phyloP scores from a whole-genome alignment of 2,113 vertebrate species.

The Callionymus lyra region DNA sequence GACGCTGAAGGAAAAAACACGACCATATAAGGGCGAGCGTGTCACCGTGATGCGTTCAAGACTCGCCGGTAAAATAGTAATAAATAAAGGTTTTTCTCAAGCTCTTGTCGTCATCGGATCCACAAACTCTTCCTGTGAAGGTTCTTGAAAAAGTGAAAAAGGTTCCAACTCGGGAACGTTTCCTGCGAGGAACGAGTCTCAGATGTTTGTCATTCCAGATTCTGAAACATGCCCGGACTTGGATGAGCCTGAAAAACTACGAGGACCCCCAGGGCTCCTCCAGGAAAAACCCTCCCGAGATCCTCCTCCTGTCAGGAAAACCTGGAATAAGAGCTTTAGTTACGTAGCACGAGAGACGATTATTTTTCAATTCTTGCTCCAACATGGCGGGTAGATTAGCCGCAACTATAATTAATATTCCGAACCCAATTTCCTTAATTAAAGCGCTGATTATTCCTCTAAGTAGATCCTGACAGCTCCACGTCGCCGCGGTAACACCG shows the following conservation, averaged over 20 bases:
- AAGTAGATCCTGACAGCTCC: slow-evolving; percentile 53
- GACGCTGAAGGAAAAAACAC: no score
- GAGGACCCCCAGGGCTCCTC: slow-evolving; percentile 9
- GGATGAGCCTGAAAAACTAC: slow-evolving; percentile 25
- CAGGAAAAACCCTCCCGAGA: slow-evolving; percentile 13
- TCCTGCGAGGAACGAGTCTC: no score
- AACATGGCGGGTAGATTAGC: slow-evolving; percentile 40
- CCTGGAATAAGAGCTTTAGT: no score
- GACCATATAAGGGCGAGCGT: slow-evolving; percentile 4
- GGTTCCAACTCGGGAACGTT: no score
- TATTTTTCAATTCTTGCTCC: no score
- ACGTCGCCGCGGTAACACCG: slow-evolving; percentile 31
- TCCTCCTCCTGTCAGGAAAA: neutral
- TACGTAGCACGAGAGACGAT: neutral
- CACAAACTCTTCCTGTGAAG: no score
- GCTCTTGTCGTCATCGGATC: no score
- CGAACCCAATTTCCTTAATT: slow-evolving; percentile 59
- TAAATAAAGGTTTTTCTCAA: no score
- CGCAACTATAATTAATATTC: slow-evolving; percentile 60
- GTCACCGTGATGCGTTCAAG: slow-evolving; percentile 2
- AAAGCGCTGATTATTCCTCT: slow-evolving; percentile 56
- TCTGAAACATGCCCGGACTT: slow-evolving; percentile 41
- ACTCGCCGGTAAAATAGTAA: no score
- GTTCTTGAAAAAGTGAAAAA: no score
- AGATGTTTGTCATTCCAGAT: slow-evolving; percentile 55